A percentile compares a stretch with the other conserved stretches of the same genome.
Conservation (phyloP, 2,113 vertebrate genomes). For the Hemibagrus wyckioides region DNA sequence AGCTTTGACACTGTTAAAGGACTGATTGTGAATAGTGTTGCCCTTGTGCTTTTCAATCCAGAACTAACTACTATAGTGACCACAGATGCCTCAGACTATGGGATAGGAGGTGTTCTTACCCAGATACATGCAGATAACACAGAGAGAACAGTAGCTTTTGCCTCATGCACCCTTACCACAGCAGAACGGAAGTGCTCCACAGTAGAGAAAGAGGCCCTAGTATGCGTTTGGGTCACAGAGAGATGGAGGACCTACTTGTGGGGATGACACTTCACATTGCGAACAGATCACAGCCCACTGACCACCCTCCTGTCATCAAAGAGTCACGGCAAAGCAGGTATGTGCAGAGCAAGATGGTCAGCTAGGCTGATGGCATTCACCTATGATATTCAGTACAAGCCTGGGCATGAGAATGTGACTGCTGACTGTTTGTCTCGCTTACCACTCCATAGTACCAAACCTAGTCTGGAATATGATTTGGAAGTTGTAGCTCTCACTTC, state of each 20-base stretch:
- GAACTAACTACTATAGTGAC: too few species aligned
- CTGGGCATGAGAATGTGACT: constrained; percentile 11
- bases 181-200: constrained; percentile 23
- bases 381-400: constrained; percentile 23
- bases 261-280: constrained; percentile 6
- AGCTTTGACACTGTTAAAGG: too few species aligned
- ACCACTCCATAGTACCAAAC: too few species aligned
- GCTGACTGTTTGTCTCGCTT: constrained; percentile 8
- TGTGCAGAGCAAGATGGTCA: constrained; percentile 32
- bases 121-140: constrained; percentile 1
- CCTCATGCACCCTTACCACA: constrained; percentile 6
- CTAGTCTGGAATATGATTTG: too few species aligned
- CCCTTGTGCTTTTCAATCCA: too few species aligned
- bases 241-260: constrained; percentile 21
- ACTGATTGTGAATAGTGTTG: too few species aligned
- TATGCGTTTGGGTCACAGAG: constrained; percentile 27
- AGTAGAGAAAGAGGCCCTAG: constrained; percentile 19
- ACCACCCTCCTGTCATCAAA: constrained; percentile 32
- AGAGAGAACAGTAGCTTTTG: constrained; percentile 19
- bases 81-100: too few species aligned
- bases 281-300: constrained; percentile 27
- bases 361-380: constrained; percentile 19
- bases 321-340: constrained; percentile 30
- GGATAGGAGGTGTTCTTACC: too few species aligned
- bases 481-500: too few species aligned